phyloP scores from a whole-genome alignment of 2,888 invertebrate species.

The Eristalis arbustorum region DNA sequence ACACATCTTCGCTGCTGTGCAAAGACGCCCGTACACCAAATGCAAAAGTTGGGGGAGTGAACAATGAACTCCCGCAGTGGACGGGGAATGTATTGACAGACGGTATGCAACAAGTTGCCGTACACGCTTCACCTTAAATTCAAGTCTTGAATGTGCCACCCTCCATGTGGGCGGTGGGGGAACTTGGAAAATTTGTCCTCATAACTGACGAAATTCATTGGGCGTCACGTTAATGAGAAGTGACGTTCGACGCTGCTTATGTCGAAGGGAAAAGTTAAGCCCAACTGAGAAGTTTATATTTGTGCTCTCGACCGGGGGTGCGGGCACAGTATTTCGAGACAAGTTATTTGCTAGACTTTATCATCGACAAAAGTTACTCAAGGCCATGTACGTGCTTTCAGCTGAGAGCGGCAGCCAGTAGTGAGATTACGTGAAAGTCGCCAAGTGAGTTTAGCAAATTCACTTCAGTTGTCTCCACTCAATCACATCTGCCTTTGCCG shows the following conservation, averaged over 20 bases:
- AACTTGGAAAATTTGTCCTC: slow-evolving; percentile 19
- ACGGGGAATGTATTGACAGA: neutral
- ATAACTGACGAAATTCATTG: slow-evolving; percentile 27
- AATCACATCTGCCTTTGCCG: neutral
- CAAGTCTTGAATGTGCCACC: neutral
- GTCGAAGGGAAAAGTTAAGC: neutral
- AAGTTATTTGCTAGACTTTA: neutral
- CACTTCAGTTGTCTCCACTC: neutral
- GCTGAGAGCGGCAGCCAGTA: neutral
- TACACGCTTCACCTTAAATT: neutral
- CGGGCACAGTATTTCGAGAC: neutral
- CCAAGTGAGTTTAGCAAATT: neutral
- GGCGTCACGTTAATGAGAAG: slow-evolving; percentile 13
- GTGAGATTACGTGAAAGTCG: neutral
- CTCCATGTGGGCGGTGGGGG: neutral
- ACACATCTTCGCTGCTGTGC: slow-evolving; percentile 3
- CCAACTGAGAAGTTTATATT: neutral
- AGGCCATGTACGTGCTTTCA: neutral
- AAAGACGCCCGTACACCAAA: slow-evolving; percentile 33
- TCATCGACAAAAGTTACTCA: neutral
- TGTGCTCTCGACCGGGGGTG: neutral
- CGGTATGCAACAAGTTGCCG: slow-evolving; percentile 14
- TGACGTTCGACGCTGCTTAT: neutral
- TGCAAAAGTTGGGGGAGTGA: slow-evolving; percentile 45
- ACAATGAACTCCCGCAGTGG: slow-evolving; percentile 22